Percentiles rank a stretch among this genome's conserved stretches.
These are phyloP conservation scores for Hylaeus volcanicus DNA, from an alignment of 1,140 invertebrate genomes.

Conservation along the genomic window DNA sequence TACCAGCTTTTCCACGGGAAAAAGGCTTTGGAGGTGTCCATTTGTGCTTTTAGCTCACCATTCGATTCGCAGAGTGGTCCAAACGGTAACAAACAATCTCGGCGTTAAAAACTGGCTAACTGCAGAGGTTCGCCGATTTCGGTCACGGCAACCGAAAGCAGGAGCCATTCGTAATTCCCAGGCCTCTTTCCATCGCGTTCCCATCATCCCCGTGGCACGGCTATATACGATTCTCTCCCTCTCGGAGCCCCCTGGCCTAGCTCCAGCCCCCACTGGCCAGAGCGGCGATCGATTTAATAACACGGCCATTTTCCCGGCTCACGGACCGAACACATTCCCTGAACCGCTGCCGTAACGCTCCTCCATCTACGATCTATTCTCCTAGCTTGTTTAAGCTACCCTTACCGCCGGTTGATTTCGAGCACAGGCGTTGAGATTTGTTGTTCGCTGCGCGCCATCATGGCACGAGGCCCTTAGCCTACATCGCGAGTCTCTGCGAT, in stretches of 20 bases:
- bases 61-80: too few species aligned
- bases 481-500: too few species aligned
- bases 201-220: slow-evolving; percentile 47
- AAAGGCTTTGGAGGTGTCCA: too few species aligned
- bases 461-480: too few species aligned
- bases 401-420: slow-evolving; percentile 35
- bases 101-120: neutral
- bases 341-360: slow-evolving; percentile 41
- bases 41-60: too few species aligned
- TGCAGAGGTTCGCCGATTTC: slow-evolving; percentile 24
- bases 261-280: slow-evolving; percentile 67
- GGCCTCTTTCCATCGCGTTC: slow-evolving; percentile 55
- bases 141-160: slow-evolving; percentile 35
- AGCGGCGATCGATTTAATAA: slow-evolving; percentile 78
- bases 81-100: too few species aligned
- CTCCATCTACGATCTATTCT: slow-evolving; percentile 30
- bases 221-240: slow-evolving; percentile 43
- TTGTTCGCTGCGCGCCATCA: neutral
- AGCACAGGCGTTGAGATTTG: slow-evolving; percentile 4
- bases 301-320: slow-evolving; percentile 74
- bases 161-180: slow-evolving; percentile 60
- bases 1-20: too few species aligned
- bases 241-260: slow-evolving; percentile 63
- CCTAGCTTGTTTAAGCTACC: slow-evolving; percentile 41
- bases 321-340: slow-evolving; percentile 64